Evolutionary conservation across 2,113 vertebrate species (phyloP).

Genomic region (Anser cygnoides): DNA sequence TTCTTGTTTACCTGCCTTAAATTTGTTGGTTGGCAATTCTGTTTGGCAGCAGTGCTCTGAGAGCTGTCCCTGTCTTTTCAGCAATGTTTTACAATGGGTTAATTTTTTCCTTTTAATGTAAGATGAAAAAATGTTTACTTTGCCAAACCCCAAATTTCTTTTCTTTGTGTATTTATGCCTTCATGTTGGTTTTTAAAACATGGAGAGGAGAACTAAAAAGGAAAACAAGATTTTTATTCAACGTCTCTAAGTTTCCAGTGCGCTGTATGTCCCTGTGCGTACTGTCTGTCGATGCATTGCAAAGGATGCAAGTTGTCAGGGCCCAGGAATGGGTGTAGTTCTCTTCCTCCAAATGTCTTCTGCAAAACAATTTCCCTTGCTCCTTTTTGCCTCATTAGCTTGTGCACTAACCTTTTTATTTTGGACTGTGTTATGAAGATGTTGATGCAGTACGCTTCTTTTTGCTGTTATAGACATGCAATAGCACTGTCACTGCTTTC

Average conservation of each 20-base stretch:
- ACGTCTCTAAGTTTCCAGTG: background rate
- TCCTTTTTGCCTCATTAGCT: constrained; percentile 51
- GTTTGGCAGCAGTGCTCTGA: background rate
- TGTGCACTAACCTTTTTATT: constrained; percentile 16
- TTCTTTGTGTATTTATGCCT: background rate
- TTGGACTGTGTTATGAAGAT: background rate
- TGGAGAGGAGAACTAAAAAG: background rate
- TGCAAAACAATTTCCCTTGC: background rate
- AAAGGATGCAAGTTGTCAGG: constrained; percentile 2
- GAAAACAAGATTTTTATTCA: background rate
- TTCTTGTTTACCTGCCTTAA: background rate
- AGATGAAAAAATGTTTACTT: background rate
- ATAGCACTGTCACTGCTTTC: background rate
- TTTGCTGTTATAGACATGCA: rapidly evolving
- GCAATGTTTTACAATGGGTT: background rate
- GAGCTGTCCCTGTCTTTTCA: background rate
- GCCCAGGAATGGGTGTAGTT: background rate
- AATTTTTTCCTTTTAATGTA: background rate
- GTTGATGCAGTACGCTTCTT: background rate
- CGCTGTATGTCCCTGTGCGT: background rate
- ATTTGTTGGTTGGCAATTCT: background rate
- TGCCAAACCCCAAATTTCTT: background rate
- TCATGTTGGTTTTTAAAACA: background rate
- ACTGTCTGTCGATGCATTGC: background rate
- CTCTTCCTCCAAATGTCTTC: constrained; percentile 12